Evolutionary conservation across 2,113 vertebrate species (phyloP).

Genomic region (Bubo scandiacus): DNA sequence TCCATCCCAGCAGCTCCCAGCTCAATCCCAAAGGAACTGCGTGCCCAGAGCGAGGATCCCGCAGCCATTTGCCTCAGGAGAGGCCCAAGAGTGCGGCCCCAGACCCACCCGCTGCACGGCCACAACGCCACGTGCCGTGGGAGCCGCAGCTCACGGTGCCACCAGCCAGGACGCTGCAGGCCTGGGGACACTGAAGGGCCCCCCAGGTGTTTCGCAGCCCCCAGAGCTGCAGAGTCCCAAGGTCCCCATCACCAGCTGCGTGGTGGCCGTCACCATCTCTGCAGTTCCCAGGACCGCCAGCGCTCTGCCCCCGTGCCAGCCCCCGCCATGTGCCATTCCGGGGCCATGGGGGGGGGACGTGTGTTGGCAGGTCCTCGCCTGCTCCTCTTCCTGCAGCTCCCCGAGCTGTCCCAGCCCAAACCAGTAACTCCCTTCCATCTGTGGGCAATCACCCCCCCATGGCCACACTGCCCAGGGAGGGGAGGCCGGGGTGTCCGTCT

Average conservation of each 20-base stretch:
- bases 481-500: not conserved
- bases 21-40: rapidly evolving
- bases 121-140: rapidly evolving
- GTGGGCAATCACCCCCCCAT: not conserved
- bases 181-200: not conserved
- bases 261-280: not conserved
- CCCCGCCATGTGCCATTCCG: not conserved
- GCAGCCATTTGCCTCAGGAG: rapidly evolving
- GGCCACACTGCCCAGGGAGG: rapidly evolving
- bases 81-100: not conserved
- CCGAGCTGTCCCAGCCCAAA: not conserved
- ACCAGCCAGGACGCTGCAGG: rapidly evolving
- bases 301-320: not conserved
- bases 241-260: rapidly evolving
- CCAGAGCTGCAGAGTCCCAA: not conserved
- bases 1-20: not conserved
- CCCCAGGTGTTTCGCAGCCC: not conserved
- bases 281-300: not conserved
- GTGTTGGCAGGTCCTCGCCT: not conserved
- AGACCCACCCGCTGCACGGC: rapidly evolving
- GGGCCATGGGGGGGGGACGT: not conserved
- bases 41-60: not conserved
- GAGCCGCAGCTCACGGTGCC: not conserved
- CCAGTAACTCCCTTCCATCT: not conserved
- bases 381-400: not conserved